These are phyloP conservation scores for Agonopterix subpropinquella DNA, from an alignment of 2,888 invertebrate genomes.

Conservation along the genomic window DNA sequence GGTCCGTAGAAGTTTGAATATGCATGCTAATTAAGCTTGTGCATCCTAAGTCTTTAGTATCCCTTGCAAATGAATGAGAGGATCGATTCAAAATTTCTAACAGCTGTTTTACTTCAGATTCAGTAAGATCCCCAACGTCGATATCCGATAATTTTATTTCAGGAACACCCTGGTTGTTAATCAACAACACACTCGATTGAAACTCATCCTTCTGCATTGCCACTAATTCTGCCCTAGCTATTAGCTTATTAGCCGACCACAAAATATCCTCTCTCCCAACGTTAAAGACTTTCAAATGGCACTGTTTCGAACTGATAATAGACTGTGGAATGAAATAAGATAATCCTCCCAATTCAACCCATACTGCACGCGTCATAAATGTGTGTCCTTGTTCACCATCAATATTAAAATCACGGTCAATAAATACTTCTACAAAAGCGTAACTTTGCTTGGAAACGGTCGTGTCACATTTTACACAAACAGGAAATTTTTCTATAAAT, in stretches of 20 bases:
- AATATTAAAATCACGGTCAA: not conserved
- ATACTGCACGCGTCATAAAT: slow-evolving; percentile 1
- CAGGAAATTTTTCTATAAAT: too few species aligned
- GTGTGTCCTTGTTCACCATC: not conserved
- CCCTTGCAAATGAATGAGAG: slow-evolving; percentile 1
- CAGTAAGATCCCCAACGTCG: not conserved
- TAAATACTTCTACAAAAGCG: not conserved
- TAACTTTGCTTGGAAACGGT: too few species aligned
- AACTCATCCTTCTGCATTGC: not conserved
- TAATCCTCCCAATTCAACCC: not conserved
- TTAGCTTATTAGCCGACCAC: not conserved
- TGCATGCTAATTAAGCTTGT: slow-evolving; percentile 4
- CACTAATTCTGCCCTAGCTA: slow-evolving; percentile 1
- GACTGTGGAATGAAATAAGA: not conserved
- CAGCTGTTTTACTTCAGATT: not conserved
- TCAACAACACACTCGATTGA: not conserved
- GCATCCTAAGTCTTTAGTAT: slow-evolving; percentile 6
- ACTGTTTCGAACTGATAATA: not conserved
- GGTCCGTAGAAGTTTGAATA: not conserved
- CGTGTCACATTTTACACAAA: too few species aligned
- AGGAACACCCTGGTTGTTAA: not conserved
- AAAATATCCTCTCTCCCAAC: not conserved
- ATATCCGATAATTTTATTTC: not conserved
- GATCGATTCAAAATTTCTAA: slow-evolving; percentile 4
- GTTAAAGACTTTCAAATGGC: slow-evolving; percentile 2